These are phyloP conservation scores for Drosophila borealis DNA, from an alignment of 2,888 invertebrate genomes.

Conservation along the genomic window DNA sequence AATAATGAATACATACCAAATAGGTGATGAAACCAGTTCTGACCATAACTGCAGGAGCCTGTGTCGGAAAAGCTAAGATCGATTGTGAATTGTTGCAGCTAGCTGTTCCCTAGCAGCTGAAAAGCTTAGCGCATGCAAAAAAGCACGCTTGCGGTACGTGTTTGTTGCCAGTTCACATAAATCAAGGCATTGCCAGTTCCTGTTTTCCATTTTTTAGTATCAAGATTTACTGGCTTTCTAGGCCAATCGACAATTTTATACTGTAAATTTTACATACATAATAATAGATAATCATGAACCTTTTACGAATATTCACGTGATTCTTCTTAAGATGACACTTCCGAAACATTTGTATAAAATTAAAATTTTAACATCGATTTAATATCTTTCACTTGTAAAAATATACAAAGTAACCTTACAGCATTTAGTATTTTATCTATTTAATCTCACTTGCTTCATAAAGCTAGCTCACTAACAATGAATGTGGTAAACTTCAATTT, in stretches of 20 bases:
- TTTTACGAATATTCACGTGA: background rate
- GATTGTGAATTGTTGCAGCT: slow-evolving; percentile 39
- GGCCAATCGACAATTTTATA: background rate
- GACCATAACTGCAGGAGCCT: slow-evolving; percentile 67
- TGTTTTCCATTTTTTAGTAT: no score
- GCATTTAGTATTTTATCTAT: background rate
- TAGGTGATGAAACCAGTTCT: slow-evolving; percentile 75
- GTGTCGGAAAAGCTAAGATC: slow-evolving; percentile 39
- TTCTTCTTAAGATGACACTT: no score
- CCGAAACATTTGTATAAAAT: no score
- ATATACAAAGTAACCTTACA: no score
- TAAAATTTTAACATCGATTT: no score
- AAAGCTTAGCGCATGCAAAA: slow-evolving; percentile 42
- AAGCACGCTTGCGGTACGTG: slow-evolving; percentile 54
- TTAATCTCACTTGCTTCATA: background rate
- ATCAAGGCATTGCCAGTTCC: slow-evolving; percentile 39
- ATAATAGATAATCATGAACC: background rate
- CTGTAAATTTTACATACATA: background rate
- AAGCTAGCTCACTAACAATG: background rate
- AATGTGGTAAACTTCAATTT: slow-evolving; percentile 18
- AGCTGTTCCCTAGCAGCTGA: slow-evolving; percentile 35
- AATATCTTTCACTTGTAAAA: no score
- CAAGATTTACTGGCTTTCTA: background rate
- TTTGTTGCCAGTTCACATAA: slow-evolving; percentile 42
- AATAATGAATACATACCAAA: slow-evolving; percentile 62